phyloP scores from a whole-genome alignment of 2,888 invertebrate genomes.

The Drosophila prostipennis region DNA sequence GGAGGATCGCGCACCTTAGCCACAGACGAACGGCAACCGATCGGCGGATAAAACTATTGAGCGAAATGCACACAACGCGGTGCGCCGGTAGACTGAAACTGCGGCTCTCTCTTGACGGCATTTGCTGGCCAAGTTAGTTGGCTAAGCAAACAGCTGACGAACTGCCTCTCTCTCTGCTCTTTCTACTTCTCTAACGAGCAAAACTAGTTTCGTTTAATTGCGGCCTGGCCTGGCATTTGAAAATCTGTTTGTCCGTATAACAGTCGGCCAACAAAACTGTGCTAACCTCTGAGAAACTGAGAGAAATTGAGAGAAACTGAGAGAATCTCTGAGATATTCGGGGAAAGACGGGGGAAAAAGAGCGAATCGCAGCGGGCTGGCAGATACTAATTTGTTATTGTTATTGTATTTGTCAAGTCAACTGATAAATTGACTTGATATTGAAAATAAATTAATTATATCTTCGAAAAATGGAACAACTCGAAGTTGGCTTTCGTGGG shows the following conservation, averaged over 20 bases:
- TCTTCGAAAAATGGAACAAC: slow-evolving; percentile 51
- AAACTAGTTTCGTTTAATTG: slow-evolving; percentile 65
- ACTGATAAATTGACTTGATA: slow-evolving; percentile 80
- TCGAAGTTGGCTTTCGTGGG: slow-evolving; percentile 16
- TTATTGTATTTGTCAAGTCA: slow-evolving; percentile 76
- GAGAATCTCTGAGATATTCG: slow-evolving; percentile 12
- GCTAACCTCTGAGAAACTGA: slow-evolving; percentile 18
- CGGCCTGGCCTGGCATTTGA: slow-evolving; percentile 56
- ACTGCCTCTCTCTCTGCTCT: slow-evolving; percentile 9
- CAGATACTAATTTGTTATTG: slow-evolving; percentile 59
- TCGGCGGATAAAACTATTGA: slow-evolving; percentile 34
- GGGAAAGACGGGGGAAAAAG: background rate
- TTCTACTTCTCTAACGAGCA: slow-evolving; percentile 27
- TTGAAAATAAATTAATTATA: slow-evolving; percentile 79
- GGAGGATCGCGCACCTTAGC: slow-evolving; percentile 14
- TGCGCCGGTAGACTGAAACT: slow-evolving; percentile 71
- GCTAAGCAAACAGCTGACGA: slow-evolving; percentile 68
- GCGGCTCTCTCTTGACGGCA: slow-evolving; percentile 38
- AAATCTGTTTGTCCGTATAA: slow-evolving; percentile 51
- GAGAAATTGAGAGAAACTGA: slow-evolving; percentile 15
- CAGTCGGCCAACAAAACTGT: slow-evolving; percentile 27
- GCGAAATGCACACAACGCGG: slow-evolving; percentile 72
- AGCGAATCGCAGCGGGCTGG: slow-evolving; percentile 5
- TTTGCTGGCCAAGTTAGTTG: slow-evolving; percentile 56
- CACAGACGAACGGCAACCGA: slow-evolving; percentile 36